Evolutionary conservation across 1,140 invertebrate genomes (phyloP).

Genomic region (Trichogramma pretiosum): DNA sequence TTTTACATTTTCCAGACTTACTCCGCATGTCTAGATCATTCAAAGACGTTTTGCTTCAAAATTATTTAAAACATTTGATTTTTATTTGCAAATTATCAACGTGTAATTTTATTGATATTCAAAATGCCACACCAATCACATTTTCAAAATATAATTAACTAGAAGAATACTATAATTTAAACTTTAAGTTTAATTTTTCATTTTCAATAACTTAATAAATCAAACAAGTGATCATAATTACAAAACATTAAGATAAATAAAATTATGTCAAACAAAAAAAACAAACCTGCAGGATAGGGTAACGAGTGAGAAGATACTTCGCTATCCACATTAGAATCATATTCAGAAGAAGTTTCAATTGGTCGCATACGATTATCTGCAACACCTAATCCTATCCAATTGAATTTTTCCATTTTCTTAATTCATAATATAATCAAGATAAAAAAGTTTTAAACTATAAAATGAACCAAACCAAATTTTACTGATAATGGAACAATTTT

Average conservation of each 20-base stretch:
- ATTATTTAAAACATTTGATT: too few relatives aligned
- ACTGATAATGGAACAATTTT: constrained; percentile 6
- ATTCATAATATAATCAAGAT: background rate
- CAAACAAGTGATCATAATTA: constrained; percentile 11
- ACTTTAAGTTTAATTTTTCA: constrained; percentile 10
- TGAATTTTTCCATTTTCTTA: constrained; percentile 20
- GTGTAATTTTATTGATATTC: too few relatives aligned
- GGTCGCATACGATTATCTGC: constrained; percentile 54
- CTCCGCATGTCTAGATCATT: too few relatives aligned
- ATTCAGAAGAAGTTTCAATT: constrained; percentile 63
- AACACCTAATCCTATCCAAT: constrained; percentile 47
- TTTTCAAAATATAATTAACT: constrained; percentile 4
- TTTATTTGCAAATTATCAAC: too few relatives aligned
- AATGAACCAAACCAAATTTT: background rate
- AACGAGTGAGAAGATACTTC: constrained; percentile 71
- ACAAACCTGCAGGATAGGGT: constrained; percentile 66
- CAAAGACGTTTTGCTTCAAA: too few relatives aligned
- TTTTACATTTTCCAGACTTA: too few relatives aligned
- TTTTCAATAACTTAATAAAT: constrained; percentile 1
- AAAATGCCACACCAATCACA: constrained; percentile 42
- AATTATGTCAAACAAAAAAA: constrained; percentile 40
- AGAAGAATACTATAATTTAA: too few relatives aligned
- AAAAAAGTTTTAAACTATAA: background rate
- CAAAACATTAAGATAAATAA: too few relatives aligned
- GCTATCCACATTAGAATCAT: constrained; percentile 64